Conservation (phyloP, 2,888 invertebrate genomes). For the Eutolmus rufibarbis region DNA sequence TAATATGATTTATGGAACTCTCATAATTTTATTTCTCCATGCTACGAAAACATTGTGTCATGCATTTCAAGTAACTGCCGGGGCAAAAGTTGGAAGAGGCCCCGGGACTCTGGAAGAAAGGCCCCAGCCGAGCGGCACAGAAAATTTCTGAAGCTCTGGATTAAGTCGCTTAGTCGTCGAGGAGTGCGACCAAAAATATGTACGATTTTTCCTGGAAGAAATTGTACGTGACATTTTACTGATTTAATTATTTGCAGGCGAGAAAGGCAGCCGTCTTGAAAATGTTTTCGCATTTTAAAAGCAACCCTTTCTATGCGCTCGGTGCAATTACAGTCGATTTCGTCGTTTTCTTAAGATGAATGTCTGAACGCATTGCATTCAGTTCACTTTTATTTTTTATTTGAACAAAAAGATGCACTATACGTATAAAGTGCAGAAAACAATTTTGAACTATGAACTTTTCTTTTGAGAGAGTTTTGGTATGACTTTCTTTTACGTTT, state of each 20-base stretch:
- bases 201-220: not conserved
- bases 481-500: too few relatives aligned
- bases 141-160: not conserved
- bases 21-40: not conserved
- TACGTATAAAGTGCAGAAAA: not conserved
- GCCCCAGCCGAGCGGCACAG: not conserved
- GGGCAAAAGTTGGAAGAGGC: not conserved
- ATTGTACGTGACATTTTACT: not conserved
- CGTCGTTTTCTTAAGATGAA: not conserved
- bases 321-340: not conserved
- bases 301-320: not conserved
- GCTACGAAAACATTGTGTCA: not conserved
- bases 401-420: not conserved
- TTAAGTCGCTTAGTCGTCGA: not conserved
- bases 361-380: not conserved
- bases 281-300: not conserved
- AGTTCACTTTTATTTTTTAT: not conserved
- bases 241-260: not conserved
- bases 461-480: not conserved
- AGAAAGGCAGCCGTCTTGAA: not conserved
- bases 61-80: not conserved
- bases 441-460: not conserved
- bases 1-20: not conserved
- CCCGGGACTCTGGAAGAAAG: not conserved
- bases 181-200: not conserved